Percentiles rank a stretch among this genome's conserved stretches.
phyloP scores from a whole-genome alignment of 1,140 invertebrate species.

The Brachionus paranguensis region DNA sequence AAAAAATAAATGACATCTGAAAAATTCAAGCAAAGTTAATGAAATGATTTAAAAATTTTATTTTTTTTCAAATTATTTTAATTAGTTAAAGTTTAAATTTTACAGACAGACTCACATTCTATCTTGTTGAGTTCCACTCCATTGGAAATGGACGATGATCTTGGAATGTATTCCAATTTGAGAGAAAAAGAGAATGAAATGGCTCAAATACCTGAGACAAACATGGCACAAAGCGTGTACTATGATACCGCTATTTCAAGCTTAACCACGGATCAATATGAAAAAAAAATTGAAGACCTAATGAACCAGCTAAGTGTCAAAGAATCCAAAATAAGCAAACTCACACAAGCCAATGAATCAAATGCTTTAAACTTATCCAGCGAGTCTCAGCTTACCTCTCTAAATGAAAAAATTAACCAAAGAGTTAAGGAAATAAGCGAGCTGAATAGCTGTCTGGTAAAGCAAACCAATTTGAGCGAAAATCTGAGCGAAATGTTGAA shows the following conservation, averaged over 20 bases:
- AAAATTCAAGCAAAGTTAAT: background rate
- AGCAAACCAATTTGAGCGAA: background rate
- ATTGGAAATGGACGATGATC: slow-evolving; percentile 36
- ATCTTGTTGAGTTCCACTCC: slow-evolving; percentile 11
- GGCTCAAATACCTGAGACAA: background rate
- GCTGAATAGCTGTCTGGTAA: background rate
- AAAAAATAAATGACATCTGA: too few relatives aligned
- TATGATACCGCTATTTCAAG: slow-evolving; percentile 15
- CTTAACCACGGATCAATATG: background rate
- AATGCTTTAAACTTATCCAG: background rate
- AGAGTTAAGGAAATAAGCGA: background rate
- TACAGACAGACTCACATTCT: background rate
- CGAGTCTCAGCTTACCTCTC: background rate
- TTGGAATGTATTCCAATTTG: background rate
- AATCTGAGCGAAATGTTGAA: slow-evolving; percentile 8
- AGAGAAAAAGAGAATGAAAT: background rate
- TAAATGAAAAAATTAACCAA: slow-evolving; percentile 1
- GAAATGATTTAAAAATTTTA: background rate
- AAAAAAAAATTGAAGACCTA: slow-evolving; percentile 23
- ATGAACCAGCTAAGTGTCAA: background rate
- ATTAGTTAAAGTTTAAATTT: background rate
- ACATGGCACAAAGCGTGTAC: background rate
- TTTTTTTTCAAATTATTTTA: background rate
- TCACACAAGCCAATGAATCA: background rate
- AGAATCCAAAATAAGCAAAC: background rate